phyloP scores from a whole-genome alignment of 2,888 invertebrate genomes.

The Dicranocentrus wangi region DNA sequence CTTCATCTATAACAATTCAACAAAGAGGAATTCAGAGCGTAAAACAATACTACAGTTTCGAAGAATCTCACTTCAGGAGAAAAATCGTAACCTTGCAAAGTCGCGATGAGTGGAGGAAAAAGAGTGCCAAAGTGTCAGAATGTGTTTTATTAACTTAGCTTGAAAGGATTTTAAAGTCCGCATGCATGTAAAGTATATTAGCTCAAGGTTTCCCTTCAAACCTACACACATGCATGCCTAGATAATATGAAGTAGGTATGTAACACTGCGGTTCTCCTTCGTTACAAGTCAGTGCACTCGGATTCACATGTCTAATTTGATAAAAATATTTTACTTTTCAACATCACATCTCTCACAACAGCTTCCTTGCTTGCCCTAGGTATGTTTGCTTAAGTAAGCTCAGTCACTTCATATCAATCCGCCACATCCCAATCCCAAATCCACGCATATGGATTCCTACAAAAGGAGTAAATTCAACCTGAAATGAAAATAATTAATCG shows the following conservation, averaged over 20 bases:
- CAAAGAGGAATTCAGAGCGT: slow-evolving; percentile 44
- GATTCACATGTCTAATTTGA: slow-evolving; percentile 47
- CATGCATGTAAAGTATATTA: no score
- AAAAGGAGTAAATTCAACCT: slow-evolving; percentile 40
- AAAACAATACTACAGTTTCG: slow-evolving; percentile 43
- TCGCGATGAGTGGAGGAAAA: slow-evolving; percentile 14
- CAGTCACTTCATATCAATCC: no score
- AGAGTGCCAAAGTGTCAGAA: slow-evolving; percentile 43
- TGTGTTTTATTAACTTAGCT: no score
- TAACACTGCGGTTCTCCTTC: slow-evolving; percentile 38
- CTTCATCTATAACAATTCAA: not conserved
- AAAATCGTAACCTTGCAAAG: slow-evolving; percentile 40
- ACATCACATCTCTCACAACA: slow-evolving; percentile 13
- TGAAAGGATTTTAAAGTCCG: no score
- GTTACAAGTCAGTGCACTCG: slow-evolving; percentile 51
- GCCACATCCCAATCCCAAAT: not conserved
- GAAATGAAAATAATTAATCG: slow-evolving; percentile 58
- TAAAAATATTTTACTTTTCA: slow-evolving; percentile 49
- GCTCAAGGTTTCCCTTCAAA: not conserved
- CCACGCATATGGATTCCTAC: no score
- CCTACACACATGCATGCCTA: slow-evolving; percentile 7
- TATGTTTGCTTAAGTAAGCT: not conserved
- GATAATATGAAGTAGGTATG: not conserved
- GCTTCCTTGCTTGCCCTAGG: slow-evolving; percentile 1
- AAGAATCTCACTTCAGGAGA: slow-evolving; percentile 21